phyloP scores from a whole-genome alignment of 2,888 invertebrate species.

The Seira ritae region DNA sequence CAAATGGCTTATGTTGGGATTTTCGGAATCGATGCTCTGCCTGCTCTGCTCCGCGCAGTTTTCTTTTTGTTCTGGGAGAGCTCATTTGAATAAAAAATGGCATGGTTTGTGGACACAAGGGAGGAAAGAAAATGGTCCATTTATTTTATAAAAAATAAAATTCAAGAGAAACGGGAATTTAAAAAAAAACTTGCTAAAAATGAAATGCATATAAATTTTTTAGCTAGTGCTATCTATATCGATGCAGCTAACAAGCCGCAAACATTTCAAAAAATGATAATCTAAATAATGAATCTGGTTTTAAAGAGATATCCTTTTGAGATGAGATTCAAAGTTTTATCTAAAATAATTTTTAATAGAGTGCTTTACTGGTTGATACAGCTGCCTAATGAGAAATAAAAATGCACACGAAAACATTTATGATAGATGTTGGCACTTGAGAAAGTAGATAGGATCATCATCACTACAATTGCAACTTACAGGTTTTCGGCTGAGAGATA shows the following conservation, averaged over 20 bases:
- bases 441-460: too few relatives aligned
- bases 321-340: slow-evolving; percentile 32
- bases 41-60: too few relatives aligned
- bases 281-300: too few relatives aligned
- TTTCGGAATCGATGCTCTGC: too few relatives aligned
- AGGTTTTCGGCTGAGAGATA: background rate
- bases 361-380: background rate
- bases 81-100: slow-evolving; percentile 11
- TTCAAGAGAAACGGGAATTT: background rate
- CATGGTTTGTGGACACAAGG: background rate
- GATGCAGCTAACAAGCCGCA: slow-evolving; percentile 38
- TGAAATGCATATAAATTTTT: background rate
- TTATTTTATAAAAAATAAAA: background rate
- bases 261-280: too few relatives aligned
- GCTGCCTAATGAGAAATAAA: too few relatives aligned
- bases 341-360: background rate
- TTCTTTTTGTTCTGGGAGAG: background rate
- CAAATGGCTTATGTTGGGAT: slow-evolving; percentile 55
- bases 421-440: too few relatives aligned
- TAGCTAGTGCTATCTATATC: background rate
- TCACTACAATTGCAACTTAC: background rate
- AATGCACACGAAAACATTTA: too few relatives aligned
- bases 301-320: background rate
- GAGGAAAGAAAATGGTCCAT: background rate
- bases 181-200: background rate